These are phyloP conservation scores for Harpalus rubripes DNA, from an alignment of 2,888 invertebrate genomes.

Conservation along the genomic window DNA sequence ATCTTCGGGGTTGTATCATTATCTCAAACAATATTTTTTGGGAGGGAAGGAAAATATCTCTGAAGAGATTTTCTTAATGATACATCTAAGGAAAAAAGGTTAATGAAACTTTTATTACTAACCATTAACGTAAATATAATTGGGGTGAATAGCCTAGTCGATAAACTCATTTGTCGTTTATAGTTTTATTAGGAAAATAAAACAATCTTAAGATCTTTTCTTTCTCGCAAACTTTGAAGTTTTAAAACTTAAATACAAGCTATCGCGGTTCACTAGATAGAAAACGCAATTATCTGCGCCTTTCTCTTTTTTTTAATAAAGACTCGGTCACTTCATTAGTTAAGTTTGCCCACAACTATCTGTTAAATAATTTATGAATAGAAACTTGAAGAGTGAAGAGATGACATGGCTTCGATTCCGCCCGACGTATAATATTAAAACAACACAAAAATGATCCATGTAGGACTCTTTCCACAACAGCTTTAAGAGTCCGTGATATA, in stretches of 20 bases:
- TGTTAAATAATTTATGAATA: no score
- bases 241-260: neutral
- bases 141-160: neutral
- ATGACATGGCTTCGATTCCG: no score
- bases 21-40: neutral
- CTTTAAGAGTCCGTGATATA: no score
- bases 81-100: neutral
- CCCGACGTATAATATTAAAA: no score
- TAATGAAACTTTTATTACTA: neutral
- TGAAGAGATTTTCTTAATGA: neutral
- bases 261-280: neutral
- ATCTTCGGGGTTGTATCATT: conserved; percentile 4
- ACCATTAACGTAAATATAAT: neutral
- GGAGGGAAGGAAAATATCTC: neutral
- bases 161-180: neutral
- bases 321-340: no score
- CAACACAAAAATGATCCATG: no score
- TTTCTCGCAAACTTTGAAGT: neutral
- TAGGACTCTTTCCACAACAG: no score
- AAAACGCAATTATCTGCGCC: no score
- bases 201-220: conserved; percentile 1
- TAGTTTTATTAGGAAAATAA: neutral
- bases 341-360: no score
- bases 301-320: no score
- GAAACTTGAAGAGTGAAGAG: no score